A percentile compares a stretch with the other conserved stretches of the same genome.
Evolutionary conservation across 2,888 invertebrate genomes (phyloP).

Genomic region (Aphodius granarius): DNA sequence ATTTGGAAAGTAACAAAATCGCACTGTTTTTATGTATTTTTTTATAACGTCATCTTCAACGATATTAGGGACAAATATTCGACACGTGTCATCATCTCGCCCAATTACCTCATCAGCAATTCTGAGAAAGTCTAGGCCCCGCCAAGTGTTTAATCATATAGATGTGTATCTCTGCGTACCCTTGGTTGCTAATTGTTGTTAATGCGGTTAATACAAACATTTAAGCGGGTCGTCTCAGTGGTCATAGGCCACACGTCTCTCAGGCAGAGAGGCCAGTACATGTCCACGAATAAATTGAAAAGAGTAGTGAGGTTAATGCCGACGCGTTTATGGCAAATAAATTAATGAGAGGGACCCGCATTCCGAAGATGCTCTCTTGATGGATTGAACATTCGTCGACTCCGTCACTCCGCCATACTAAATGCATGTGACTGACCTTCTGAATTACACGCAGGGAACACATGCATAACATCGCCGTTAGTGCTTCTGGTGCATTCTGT

Average conservation of each 20-base stretch:
- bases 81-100: neutral
- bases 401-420: neutral
- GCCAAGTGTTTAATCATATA: neutral
- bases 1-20: no score
- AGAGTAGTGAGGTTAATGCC: neutral
- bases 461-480: neutral
- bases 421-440: neutral
- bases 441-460: neutral
- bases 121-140: neutral
- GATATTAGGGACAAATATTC: neutral
- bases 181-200: neutral
- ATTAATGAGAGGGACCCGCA: neutral
- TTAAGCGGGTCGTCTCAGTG: neutral
- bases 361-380: neutral
- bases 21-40: no score
- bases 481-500: neutral
- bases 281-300: neutral
- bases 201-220: neutral
- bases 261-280: neutral
- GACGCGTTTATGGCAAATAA: neutral
- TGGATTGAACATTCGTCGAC: neutral
- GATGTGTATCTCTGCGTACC: neutral
- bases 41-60: no score
- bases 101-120: neutral
- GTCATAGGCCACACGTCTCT: neutral